A percentile compares a stretch with the other conserved stretches of the same genome.
phyloP scores from a whole-genome alignment of 2,888 invertebrate species.

The Agrochola lota region DNA sequence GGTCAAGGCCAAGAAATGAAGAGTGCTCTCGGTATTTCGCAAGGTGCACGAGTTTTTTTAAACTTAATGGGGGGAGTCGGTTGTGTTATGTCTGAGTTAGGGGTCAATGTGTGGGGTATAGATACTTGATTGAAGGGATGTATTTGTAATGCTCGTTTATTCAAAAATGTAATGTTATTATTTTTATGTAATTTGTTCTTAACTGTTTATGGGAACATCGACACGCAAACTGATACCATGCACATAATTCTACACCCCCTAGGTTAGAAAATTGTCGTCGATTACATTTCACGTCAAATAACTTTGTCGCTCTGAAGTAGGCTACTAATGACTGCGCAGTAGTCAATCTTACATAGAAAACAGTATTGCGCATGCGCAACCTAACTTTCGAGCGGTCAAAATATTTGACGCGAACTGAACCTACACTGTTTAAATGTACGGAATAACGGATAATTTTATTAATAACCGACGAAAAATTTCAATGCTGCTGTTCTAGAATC shows the following conservation, averaged over 20 bases:
- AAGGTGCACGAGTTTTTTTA: constrained; percentile 85
- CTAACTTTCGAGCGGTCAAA: too few relatives aligned
- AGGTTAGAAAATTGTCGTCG: too few relatives aligned
- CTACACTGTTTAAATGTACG: neutral
- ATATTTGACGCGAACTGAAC: too few relatives aligned
- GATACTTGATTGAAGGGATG: neutral
- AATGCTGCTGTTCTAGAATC: neutral
- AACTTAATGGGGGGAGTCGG: constrained; percentile 44
- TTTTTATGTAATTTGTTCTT: neutral
- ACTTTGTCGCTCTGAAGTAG: too few relatives aligned
- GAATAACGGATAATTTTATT: neutral
- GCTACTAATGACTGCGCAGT: too few relatives aligned
- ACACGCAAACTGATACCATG: neutral
- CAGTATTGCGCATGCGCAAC: too few relatives aligned
- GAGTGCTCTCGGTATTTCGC: constrained; percentile 88
- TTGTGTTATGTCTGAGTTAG: constrained; percentile 26
- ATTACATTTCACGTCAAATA: too few relatives aligned
- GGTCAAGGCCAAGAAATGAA: constrained; percentile 85
- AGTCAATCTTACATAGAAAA: too few relatives aligned
- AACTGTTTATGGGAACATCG: neutral
- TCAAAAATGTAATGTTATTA: neutral
- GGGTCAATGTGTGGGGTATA: constrained; percentile 23
- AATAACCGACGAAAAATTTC: neutral
- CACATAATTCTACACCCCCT: neutral
- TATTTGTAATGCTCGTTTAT: neutral